Evolutionary conservation across 2,797 vertebrate species (phyloP).

Genomic region (Carapus acus): DNA sequence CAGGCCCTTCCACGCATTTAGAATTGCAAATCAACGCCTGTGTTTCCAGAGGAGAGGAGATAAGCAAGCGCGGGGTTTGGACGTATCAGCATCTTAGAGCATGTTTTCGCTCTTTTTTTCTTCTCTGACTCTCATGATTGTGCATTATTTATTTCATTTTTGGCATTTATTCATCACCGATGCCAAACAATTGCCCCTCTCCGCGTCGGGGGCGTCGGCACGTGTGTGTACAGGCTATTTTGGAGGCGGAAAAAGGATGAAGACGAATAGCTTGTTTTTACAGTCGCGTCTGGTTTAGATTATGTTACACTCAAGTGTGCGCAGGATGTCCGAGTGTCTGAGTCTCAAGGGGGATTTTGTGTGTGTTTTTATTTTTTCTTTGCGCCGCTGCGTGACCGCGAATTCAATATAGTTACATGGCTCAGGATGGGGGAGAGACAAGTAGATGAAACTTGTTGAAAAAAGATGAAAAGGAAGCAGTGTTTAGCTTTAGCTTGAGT

Average conservation of each 20-base stretch:
- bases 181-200: constrained; percentile 17
- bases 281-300: constrained; percentile 39
- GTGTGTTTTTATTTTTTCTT: background rate
- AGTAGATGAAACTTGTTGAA: constrained; percentile 27
- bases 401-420: constrained; percentile 1
- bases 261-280: constrained; percentile 44
- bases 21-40: constrained; percentile 54
- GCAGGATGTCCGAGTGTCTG: constrained; percentile 6
- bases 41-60: constrained; percentile 41
- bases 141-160: constrained; percentile 51
- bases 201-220: constrained; percentile 26
- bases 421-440: constrained; percentile 1
- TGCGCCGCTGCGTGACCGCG: constrained; percentile 6
- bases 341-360: constrained; percentile 10
- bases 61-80: constrained; percentile 41
- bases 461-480: constrained; percentile 2
- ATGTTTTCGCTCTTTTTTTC: constrained; percentile 42
- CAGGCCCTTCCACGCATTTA: constrained; percentile 12
- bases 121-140: no score
- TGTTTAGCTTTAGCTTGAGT: constrained; percentile 35
- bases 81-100: constrained; percentile 51
- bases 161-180: constrained; percentile 45
- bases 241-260: constrained; percentile 27
- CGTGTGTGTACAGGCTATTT: constrained; percentile 11
- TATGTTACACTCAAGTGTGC: constrained; percentile 27